phyloP scores from a whole-genome alignment of 2,888 invertebrate species.

The Aricia artaxerxes region DNA sequence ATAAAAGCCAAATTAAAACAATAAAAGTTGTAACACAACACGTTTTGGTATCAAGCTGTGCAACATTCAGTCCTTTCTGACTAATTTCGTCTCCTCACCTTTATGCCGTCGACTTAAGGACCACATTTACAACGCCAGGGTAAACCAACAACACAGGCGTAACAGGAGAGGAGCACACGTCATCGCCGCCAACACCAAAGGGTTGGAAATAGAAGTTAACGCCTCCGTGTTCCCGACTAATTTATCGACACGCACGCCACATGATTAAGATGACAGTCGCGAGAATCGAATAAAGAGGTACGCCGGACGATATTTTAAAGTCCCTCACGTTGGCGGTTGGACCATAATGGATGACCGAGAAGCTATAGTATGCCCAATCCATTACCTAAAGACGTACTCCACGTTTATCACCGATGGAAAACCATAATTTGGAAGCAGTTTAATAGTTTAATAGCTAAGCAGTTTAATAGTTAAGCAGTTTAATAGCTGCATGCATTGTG shows the following conservation, averaged over 20 bases:
- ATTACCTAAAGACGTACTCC: no score
- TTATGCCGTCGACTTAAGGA: neutral
- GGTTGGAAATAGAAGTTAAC: slow-evolving; percentile 12
- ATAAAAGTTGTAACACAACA: neutral
- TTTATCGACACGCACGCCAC: slow-evolving; percentile 10
- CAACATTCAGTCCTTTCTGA: no score
- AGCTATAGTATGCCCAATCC: no score
- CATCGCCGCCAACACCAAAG: slow-evolving; percentile 28
- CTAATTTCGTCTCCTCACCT: neutral
- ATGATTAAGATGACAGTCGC: slow-evolving; percentile 7
- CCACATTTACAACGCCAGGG: neutral
- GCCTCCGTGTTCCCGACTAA: slow-evolving; percentile 25
- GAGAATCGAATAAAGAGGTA: slow-evolving; percentile 7
- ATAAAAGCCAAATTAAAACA: neutral
- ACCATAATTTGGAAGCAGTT: no score
- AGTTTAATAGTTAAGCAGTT: no score
- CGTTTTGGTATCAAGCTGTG: neutral
- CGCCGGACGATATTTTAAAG: neutral
- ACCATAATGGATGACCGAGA: neutral
- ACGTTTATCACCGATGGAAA: no score
- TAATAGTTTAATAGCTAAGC: no score
- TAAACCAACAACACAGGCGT: neutral
- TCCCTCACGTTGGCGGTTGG: neutral
- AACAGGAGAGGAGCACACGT: neutral
- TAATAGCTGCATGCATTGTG: no score